Evolutionary conservation across 2,888 invertebrate genomes (phyloP).

Genomic region (Dasysyrphus albostriatus): DNA sequence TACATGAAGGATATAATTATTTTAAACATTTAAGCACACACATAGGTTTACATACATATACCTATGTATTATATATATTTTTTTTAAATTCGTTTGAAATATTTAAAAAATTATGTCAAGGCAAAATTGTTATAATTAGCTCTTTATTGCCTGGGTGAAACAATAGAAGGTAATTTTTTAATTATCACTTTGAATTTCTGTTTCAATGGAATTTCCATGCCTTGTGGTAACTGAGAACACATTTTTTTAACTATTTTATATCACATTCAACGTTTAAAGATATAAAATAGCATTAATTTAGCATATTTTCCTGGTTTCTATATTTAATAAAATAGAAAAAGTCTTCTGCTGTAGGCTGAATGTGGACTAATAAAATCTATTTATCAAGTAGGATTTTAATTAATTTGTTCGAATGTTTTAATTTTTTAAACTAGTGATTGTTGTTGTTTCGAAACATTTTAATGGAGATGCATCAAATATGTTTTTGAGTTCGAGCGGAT

Average conservation of each 20-base stretch:
- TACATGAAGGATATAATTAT: conserved; percentile 21
- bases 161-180: conserved; percentile 19
- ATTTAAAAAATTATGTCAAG: conserved; percentile 47
- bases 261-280: too few relatives aligned
- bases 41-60: neutral
- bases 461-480: too few relatives aligned
- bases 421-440: too few relatives aligned
- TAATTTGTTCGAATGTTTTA: too few relatives aligned
- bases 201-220: neutral
- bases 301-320: too few relatives aligned
- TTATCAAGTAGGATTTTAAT: too few relatives aligned
- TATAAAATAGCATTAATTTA: too few relatives aligned
- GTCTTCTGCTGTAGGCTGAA: too few relatives aligned
- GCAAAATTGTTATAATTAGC: conserved; percentile 26
- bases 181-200: neutral
- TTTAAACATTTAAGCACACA: neutral
- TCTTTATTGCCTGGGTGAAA: neutral
- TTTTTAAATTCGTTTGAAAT: conserved; percentile 24
- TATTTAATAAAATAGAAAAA: too few relatives aligned
- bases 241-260: neutral
- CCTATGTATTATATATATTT: neutral
- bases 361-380: too few relatives aligned
- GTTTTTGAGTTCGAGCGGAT: too few relatives aligned
- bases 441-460: too few relatives aligned
- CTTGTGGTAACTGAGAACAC: neutral